These are phyloP conservation scores for Dermochelys coriacea DNA, from an alignment of 2,797 vertebrate genomes.

Conservation along the genomic window DNA sequence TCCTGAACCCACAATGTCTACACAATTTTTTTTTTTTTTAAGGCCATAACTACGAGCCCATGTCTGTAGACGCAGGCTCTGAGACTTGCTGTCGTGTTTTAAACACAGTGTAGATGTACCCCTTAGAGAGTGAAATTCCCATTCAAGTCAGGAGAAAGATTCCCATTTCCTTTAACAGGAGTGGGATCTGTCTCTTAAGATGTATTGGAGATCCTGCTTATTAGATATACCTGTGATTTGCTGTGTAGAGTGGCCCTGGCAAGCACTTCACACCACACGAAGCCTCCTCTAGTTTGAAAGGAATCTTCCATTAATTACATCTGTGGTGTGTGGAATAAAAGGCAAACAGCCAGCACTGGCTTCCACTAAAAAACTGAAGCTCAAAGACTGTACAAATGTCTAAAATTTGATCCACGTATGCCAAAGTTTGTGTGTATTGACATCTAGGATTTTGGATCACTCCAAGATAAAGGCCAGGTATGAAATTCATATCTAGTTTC, in stretches of 20 bases:
- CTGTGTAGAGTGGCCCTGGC: background rate
- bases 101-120: background rate
- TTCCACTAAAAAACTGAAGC: background rate
- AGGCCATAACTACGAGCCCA: background rate
- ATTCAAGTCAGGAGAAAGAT: background rate
- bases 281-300: background rate
- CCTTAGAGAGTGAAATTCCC: background rate
- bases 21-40: background rate
- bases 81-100: background rate
- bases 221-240: background rate
- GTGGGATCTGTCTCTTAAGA: background rate
- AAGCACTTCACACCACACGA: background rate
- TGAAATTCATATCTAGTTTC: background rate
- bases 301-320: constrained; percentile 2
- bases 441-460: background rate
- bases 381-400: background rate
- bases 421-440: background rate
- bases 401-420: background rate
- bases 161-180: background rate
- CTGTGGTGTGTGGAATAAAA: background rate
- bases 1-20: background rate
- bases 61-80: background rate
- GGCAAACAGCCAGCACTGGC: background rate
- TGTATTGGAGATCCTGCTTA: background rate
- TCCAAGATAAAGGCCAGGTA: background rate